Conservation (phyloP, 2,113 vertebrate genomes). For the Lampris megalopsis region DNA sequence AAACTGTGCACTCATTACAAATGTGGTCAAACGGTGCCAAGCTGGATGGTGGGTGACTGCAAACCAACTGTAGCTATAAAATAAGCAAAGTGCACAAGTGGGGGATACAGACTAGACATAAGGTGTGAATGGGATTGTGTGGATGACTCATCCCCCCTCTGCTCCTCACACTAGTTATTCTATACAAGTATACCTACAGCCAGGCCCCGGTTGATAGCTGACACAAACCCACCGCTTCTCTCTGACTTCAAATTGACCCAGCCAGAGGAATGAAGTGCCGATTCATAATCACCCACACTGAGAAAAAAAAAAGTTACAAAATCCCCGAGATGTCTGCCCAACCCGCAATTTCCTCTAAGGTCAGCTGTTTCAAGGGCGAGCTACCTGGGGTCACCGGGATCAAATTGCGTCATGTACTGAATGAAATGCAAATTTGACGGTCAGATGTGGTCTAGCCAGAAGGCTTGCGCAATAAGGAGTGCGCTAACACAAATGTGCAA, state of each 20-base stretch:
- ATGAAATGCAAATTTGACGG: too few species aligned
- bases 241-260: slow-evolving; percentile 24
- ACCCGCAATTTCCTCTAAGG: too few species aligned
- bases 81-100: slow-evolving; percentile 24
- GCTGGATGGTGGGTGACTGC: not conserved
- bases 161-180: not conserved
- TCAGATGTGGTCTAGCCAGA: too few species aligned
- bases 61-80: not conserved
- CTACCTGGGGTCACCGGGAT: too few species aligned
- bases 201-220: slow-evolving; percentile 35
- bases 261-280: not conserved
- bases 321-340: too few species aligned
- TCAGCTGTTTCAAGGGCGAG: too few species aligned
- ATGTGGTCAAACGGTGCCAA: not conserved
- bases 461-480: not conserved
- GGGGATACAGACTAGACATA: slow-evolving; percentile 44
- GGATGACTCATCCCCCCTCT: slow-evolving; percentile 76
- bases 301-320: too few species aligned
- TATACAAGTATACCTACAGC: too few species aligned
- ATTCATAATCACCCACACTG: not conserved
- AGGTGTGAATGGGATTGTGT: slow-evolving; percentile 72
- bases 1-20: slow-evolving; percentile 20
- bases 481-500: too few species aligned
- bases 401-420: too few species aligned
- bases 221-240: slow-evolving; percentile 40